Conservation (phyloP, 2,888 invertebrate genomes). For the Diarsia brunnea region DNA sequence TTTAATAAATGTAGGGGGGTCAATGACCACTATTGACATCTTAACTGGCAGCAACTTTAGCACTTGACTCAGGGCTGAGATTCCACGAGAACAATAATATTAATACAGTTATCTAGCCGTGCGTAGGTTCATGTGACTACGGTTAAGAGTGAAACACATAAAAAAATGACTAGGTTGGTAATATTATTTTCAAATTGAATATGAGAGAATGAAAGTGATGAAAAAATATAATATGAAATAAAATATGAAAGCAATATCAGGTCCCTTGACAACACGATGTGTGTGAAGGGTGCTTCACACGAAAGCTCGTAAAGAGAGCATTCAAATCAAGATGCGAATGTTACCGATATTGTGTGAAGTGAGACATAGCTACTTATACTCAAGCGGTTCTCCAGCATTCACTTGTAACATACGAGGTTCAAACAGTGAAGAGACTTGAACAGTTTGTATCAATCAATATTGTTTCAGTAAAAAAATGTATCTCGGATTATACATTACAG, state of each 20-base stretch:
- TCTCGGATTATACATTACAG: neutral
- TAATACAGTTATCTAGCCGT: neutral
- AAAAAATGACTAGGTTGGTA: neutral
- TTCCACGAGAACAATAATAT: neutral
- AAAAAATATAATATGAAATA: too few species aligned
- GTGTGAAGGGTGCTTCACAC: neutral
- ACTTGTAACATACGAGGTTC: neutral
- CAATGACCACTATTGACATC: too few species aligned
- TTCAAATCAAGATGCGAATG: neutral
- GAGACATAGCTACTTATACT: neutral
- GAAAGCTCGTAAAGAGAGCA: neutral
- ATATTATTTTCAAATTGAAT: constrained; percentile 17
- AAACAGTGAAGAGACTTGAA: too few species aligned
- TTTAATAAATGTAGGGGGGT: too few species aligned
- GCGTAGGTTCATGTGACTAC: neutral
- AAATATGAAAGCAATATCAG: neutral
- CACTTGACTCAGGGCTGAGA: neutral
- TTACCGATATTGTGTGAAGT: neutral
- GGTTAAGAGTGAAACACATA: neutral
- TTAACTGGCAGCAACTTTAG: too few species aligned
- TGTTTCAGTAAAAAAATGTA: neutral
- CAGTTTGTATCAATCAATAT: neutral
- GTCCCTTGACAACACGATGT: neutral
- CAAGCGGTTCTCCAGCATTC: neutral
- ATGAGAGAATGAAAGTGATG: neutral